These are phyloP conservation scores for Lithophane socia DNA, from an alignment of 2,888 invertebrate species.

Conservation along the genomic window DNA sequence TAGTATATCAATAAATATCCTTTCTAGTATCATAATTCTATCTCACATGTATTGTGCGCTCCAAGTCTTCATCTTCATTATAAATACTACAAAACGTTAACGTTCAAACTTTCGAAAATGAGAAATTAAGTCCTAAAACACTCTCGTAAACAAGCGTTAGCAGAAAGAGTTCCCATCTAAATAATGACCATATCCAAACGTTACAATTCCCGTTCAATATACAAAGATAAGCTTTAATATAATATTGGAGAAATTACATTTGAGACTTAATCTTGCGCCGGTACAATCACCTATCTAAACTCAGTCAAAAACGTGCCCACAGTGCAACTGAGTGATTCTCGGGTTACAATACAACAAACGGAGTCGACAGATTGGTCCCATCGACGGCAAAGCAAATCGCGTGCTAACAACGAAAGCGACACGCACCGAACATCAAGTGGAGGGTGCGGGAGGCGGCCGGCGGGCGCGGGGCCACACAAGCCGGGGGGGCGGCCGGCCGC, in stretches of 20 bases:
- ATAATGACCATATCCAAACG: constrained; percentile 47
- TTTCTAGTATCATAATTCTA: constrained; percentile 77
- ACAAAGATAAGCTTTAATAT: constrained; percentile 59
- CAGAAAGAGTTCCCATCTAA: constrained; percentile 41
- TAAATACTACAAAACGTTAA: constrained; percentile 78
- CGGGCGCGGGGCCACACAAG: constrained; percentile 30
- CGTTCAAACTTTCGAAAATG: constrained; percentile 67
- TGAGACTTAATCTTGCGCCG: constrained; percentile 39
- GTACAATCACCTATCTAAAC: constrained; percentile 26
- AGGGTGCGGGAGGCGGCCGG: constrained; percentile 50
- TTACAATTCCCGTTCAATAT: constrained; percentile 55
- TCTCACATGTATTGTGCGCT: constrained; percentile 89
- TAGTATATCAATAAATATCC: constrained; percentile 79
- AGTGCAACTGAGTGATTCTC: constrained; percentile 46
- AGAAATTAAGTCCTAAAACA: constrained; percentile 45
- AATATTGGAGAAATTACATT: constrained; percentile 53
- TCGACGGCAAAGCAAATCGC: constrained; percentile 53
- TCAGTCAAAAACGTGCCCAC: constrained; percentile 49
- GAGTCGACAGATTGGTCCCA: constrained; percentile 30
- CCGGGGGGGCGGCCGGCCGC: constrained; percentile 51
- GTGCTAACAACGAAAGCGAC: constrained; percentile 65
- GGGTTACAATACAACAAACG: constrained; percentile 24
- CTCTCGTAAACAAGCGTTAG: constrained; percentile 54
- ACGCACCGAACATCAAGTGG: constrained; percentile 48
- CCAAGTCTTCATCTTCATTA: constrained; percentile 83